phyloP scores from a whole-genome alignment of 1,140 invertebrate species.

The Trichonephila inaurata region DNA sequence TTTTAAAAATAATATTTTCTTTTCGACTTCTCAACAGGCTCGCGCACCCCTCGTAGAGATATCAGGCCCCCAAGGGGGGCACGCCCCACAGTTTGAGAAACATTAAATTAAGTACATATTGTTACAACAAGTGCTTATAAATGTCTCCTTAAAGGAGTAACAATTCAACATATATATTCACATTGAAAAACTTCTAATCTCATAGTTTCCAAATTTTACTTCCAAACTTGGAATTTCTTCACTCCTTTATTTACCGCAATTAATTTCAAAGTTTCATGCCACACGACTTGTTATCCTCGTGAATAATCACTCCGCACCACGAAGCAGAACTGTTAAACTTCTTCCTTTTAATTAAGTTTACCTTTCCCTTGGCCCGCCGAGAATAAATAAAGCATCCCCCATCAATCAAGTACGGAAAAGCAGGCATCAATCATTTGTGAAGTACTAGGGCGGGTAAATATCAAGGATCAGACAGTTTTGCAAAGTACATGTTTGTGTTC shows the following conservation, averaged over 20 bases:
- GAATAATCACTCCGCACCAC: background rate
- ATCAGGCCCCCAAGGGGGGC: no score
- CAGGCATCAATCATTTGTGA: background rate
- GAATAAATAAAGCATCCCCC: background rate
- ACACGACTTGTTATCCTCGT: background rate
- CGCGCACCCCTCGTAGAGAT: no score
- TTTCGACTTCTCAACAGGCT: no score
- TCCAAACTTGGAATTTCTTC: background rate
- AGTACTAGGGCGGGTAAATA: background rate
- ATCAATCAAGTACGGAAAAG: background rate
- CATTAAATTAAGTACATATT: no score
- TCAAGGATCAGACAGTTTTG: background rate
- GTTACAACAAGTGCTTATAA: no score
- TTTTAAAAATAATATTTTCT: no score
- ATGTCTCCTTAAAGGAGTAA: no score
- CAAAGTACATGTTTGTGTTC: background rate
- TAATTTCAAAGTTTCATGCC: background rate
- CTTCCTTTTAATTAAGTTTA: conserved; percentile 28
- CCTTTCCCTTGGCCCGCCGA: background rate
- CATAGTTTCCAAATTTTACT: no score
- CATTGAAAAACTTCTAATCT: no score
- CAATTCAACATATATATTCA: no score
- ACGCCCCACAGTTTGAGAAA: no score
- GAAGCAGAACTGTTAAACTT: background rate
- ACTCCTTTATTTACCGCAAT: background rate